Evolutionary conservation across 2,113 vertebrate genomes (phyloP), one percentile per base, ranked within the genome.

Genomic region (Antennarius striatus): DNA sequence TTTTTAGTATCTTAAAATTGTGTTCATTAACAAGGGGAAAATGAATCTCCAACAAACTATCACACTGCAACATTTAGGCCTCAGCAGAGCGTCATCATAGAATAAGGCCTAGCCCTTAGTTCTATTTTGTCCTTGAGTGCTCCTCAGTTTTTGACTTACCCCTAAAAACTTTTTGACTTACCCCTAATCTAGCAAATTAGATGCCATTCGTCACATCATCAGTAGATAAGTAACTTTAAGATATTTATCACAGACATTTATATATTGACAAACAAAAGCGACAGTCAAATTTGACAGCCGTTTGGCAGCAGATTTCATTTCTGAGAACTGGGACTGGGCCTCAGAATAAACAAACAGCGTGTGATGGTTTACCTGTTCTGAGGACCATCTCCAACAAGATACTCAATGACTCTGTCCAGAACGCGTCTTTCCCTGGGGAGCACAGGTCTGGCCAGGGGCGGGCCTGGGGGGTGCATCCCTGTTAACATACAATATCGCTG

Each of bases 381-480:
- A 83, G 97, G 98, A 53, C 97, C 97, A 86, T 99, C 96, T 53
- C 98, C 96, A 85, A 99, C 97, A 77, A 99, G 93, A 90, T 96
- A 99, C 73, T 99, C 98, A 86, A 99, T 91, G 90, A 99, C 85
- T 94, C 95, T 94, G 88, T 99, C 97, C 90, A 98, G 69, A 40
- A 94, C 87, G 62, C 97, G 94, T 84, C 97, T 92, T 66, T 99
- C 95, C 86, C 94, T 91, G 29, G 97, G 97, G 77, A 98, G 93
- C 82, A 99, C 86, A 51, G 96, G 96, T 88, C 96, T 95, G 91
- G 95, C 94, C 82, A 99, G 90, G 53, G 98, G 97, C 50, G 98
- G 97, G 39, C 98, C 98, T 45, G 97, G 98, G 80, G 98, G 98
- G 88, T 99, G 96, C 91, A 95, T 93, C 83, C 96, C 97, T 99